Evolutionary conservation across 2,797 vertebrate genomes (phyloP).

Genomic region (Chiroxiphia lanceolata): DNA sequence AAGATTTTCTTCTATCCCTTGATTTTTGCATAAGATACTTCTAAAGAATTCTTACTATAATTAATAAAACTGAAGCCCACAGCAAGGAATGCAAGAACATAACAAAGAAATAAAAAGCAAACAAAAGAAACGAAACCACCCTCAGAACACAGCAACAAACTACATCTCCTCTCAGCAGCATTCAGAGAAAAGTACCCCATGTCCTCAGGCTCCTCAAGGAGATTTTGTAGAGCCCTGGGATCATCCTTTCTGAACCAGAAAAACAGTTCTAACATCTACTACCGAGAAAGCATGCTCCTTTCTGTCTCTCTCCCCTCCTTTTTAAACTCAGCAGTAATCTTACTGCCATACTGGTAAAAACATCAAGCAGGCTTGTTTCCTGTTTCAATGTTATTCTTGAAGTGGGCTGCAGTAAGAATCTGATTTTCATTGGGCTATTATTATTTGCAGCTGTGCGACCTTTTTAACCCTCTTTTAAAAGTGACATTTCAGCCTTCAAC

Average conservation of each 20-base stretch:
- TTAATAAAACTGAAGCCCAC: neutral
- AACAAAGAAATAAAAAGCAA: conserved; percentile 1
- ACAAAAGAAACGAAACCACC: neutral
- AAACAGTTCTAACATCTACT: conserved; percentile 42
- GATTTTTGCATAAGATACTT: neutral
- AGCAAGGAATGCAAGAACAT: neutral
- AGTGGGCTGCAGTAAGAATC: conserved; percentile 76
- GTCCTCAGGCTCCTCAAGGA: neutral
- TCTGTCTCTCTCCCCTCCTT: neutral
- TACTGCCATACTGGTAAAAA: conserved; percentile 72
- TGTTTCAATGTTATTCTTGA: conserved; percentile 81
- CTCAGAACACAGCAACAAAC: neutral
- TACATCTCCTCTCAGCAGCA: neutral
- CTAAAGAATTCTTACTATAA: neutral
- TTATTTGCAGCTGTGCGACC: conserved; percentile 84
- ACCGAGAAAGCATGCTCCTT: conserved; percentile 29
- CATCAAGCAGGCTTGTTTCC: conserved; percentile 78
- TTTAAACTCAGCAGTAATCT: conserved; percentile 63
- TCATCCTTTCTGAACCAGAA: neutral
- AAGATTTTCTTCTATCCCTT: neutral
- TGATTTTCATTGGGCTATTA: conserved; percentile 84
- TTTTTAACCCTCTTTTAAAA: conserved; percentile 80
- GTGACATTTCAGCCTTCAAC: conserved; percentile 81
- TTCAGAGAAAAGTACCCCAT: neutral
- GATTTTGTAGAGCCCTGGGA: neutral